Conservation (phyloP, 2,113 vertebrate genomes). For the Ifrita kowaldi region DNA sequence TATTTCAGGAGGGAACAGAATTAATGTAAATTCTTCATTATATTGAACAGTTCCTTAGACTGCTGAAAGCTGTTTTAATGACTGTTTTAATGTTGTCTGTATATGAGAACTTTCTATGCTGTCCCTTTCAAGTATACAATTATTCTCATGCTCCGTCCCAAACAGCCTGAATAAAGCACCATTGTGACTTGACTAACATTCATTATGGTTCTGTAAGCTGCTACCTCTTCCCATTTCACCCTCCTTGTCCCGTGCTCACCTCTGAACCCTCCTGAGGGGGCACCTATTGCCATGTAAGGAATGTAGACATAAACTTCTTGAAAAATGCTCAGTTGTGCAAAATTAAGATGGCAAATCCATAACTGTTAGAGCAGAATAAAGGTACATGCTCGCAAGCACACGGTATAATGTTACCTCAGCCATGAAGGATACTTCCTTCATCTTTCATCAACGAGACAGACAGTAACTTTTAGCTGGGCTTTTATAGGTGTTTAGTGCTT, state of each 20-base stretch:
- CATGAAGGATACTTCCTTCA: neutral
- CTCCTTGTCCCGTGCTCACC: neutral
- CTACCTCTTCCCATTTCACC: neutral
- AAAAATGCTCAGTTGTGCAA: neutral
- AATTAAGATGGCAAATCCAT: neutral
- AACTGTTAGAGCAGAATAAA: neutral
- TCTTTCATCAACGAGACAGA: neutral
- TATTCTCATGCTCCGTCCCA: neutral
- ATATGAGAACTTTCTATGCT: neutral
- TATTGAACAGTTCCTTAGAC: neutral
- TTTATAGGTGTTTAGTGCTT: conserved; percentile 10
- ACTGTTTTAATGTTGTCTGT: neutral
- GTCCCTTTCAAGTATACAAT: neutral
- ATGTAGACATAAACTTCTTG: accelerated
- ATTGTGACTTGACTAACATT: neutral
- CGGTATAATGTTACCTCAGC: neutral
- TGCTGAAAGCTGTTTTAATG: neutral
- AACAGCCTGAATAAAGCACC: neutral
- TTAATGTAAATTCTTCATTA: neutral
- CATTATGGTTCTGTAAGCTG: neutral
- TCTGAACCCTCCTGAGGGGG: neutral
- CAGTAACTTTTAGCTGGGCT: neutral
- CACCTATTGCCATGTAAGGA: neutral
- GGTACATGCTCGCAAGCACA: neutral
- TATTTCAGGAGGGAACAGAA: neutral